Evolutionary conservation across 2,888 invertebrate species (phyloP), one percentile per base, ranked within the genome.

Genomic region (Tortricodes alternella): DNA sequence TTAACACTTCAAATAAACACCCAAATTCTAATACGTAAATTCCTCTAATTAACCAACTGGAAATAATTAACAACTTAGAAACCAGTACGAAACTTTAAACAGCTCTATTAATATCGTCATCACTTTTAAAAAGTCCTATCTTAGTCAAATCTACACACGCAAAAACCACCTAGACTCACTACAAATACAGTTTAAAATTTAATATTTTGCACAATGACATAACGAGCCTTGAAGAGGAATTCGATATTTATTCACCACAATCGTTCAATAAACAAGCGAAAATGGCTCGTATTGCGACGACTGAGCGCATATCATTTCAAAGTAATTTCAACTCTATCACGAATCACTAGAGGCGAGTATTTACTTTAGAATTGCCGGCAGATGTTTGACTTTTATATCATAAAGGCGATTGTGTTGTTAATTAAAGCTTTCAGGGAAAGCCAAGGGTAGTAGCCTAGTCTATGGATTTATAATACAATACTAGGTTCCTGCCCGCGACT

Each of bases 21-120:
- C 38, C 16, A 32, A 38, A 53, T 46, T 53, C 32, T 53, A 52
- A 52, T 52, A 53, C 32, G 38, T 23, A 46, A 37, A 46, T 46
- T 46, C 46, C 53, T 27, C 15, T 18, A 52, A 52, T 52, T 46
- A 11, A 53, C 46, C 32, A 15, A 32, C 46, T 46, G 38, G 18
- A 38, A 46, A 46, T 46, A 46, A 53, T 39, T 46, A 53, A 51
- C 51, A 43, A 51, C 34, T 29, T 39, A 15, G 43, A 19, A 41
- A 41, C 39, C 50, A 52, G 43, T 43, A 43, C n/a, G n/a, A n/a
- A n/a, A n/a, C n/a, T n/a, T n/a, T n/a, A n/a, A n/a, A n/a, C n/a
- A n/a, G n/a, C n/a, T n/a, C n/a, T n/a, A n/a, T n/a, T n/a, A n/a
- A n/a, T n/a, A n/a, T n/a, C n/a, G n/a, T n/a, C n/a, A n/a, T n/a